phyloP scores from a whole-genome alignment of 2,797 vertebrate species.

The Eulemur rubriventer region DNA sequence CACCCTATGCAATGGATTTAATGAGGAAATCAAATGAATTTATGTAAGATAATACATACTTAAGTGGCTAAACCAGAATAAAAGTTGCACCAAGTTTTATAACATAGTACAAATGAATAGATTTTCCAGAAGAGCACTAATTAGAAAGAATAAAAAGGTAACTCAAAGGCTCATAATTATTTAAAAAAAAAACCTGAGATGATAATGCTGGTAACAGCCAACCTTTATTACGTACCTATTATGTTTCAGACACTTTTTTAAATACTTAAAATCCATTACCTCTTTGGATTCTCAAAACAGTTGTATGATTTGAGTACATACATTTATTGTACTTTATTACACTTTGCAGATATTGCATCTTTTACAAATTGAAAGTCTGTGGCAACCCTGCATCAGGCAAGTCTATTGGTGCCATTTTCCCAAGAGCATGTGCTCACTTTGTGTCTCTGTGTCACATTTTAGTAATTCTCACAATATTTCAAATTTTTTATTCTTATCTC shows the following conservation, averaged over 20 bases:
- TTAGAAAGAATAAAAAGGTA: not conserved
- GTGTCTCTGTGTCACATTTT: not conserved
- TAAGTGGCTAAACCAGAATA: not conserved
- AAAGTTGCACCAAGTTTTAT: not conserved
- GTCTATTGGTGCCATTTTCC: not conserved
- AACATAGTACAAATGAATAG: not conserved
- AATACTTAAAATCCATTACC: not conserved
- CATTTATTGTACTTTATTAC: not conserved
- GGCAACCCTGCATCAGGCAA: not conserved
- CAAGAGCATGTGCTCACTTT: not conserved
- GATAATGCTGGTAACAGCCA: not conserved
- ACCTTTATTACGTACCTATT: not conserved
- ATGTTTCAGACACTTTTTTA: not conserved
- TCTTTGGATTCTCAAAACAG: not conserved
- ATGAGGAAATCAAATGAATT: not conserved
- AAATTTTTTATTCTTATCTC: not conserved
- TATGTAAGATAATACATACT: not conserved
- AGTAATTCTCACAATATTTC: not conserved
- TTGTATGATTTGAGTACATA: not conserved
- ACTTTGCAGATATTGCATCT: not conserved
- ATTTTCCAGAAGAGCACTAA: not conserved
- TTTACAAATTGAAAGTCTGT: not conserved
- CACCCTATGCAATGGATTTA: not conserved
- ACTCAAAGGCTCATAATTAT: not conserved
- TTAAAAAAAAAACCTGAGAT: not conserved